Percentiles rank a stretch among this genome's conserved stretches.
Evolutionary conservation across 1,140 invertebrate species (phyloP).

Genomic region (Bathynomus jamesi): DNA sequence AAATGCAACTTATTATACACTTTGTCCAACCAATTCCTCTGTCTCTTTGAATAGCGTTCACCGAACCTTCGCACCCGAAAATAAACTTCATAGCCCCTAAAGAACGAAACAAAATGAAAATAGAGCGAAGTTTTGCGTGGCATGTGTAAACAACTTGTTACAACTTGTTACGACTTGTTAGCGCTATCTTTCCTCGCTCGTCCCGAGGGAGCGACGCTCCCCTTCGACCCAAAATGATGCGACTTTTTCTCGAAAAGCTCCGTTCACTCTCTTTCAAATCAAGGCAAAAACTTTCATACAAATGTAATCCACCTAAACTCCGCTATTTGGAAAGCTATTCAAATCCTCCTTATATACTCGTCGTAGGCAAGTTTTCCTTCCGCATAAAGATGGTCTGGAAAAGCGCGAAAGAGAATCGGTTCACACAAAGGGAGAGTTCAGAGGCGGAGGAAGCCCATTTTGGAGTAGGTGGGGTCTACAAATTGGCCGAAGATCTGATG

Average conservation of each 20-base stretch:
- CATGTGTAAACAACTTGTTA: conserved; percentile 34
- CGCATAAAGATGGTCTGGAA: neutral
- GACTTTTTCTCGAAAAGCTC: conserved; percentile 22
- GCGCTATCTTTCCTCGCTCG: conserved; percentile 30
- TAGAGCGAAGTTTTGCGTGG: conserved; percentile 24
- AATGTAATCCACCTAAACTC: neutral
- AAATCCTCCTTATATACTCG: neutral
- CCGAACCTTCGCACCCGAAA: neutral
- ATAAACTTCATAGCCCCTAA: neutral
- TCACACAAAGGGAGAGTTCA: neutral
- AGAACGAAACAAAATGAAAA: conserved; percentile 28
- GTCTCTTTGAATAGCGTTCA: conserved; percentile 17
- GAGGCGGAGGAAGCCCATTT: neutral
- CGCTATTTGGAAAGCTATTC: neutral
- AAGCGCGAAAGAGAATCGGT: neutral
- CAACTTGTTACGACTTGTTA: conserved; percentile 35
- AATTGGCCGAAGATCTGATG: neutral
- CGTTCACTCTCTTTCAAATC: neutral
- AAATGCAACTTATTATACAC: conserved; percentile 34
- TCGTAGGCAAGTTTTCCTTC: neutral
- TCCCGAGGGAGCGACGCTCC: conserved; percentile 21
- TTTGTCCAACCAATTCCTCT: conserved; percentile 24
- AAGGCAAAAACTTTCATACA: neutral
- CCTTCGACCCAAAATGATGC: conserved; percentile 30
- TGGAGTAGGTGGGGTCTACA: neutral